Evolutionary conservation across 2,113 vertebrate species (phyloP).

Genomic region (Talpa occidentalis): DNA sequence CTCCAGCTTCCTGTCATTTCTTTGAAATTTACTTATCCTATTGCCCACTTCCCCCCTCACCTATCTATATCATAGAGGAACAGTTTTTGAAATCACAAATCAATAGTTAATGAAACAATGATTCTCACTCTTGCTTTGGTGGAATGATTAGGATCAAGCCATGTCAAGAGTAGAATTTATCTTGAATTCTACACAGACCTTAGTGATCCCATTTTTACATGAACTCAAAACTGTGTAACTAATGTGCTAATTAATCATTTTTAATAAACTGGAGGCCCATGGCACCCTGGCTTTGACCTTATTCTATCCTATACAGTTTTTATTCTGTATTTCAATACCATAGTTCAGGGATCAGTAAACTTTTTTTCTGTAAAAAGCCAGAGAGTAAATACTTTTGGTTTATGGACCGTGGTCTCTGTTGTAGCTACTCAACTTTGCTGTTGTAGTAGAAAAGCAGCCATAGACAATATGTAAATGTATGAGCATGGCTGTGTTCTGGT

Average conservation of each 20-base stretch:
- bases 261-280: background rate
- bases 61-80: background rate
- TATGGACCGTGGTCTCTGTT: background rate
- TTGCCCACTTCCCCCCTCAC: background rate
- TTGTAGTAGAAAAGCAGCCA: background rate
- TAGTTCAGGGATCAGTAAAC: background rate
- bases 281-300: background rate
- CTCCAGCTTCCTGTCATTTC: background rate
- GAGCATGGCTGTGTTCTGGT: background rate
- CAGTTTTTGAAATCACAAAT: constrained; percentile 23
- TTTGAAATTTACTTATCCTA: constrained; percentile 7
- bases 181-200: background rate
- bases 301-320: background rate
- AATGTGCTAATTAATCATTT: background rate
- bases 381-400: background rate
- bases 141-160: constrained; percentile 22
- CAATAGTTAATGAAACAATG: background rate
- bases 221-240: background rate
- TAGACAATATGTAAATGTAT: background rate
- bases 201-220: background rate
- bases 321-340: background rate
- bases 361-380: background rate
- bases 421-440: background rate
- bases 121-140: constrained; percentile 33
- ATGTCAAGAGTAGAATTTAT: background rate